phyloP scores from a whole-genome alignment of 2,888 invertebrate species.

The Chromoteleia sp. region DNA sequence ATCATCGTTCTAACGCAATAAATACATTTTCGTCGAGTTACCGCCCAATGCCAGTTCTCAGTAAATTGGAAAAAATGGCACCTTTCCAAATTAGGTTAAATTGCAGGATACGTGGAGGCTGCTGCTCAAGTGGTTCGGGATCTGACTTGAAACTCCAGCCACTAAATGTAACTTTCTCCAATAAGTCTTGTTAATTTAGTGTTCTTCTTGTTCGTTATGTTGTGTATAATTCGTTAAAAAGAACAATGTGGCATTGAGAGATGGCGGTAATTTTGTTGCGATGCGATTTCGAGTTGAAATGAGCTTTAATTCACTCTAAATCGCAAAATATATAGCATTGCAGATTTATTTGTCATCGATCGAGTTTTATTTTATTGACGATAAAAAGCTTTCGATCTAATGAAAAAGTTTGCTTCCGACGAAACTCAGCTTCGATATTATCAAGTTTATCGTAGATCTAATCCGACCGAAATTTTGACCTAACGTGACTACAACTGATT shows the following conservation, averaged over 20 bases:
- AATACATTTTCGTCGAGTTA: conserved; percentile 17
- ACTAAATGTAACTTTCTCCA: conserved; percentile 63
- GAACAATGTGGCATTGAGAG: conserved; percentile 41
- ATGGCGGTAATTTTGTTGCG: conserved; percentile 42
- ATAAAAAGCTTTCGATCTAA: conserved; percentile 21
- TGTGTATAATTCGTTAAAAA: conserved; percentile 61
- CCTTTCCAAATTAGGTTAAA: conserved; percentile 60
- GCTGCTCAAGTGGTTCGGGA: conserved; percentile 47
- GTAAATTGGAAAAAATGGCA: conserved; percentile 59
- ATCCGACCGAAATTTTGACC: conserved; percentile 53
- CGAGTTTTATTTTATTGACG: background rate
- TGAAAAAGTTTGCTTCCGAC: conserved; percentile 11
- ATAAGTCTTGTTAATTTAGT: conserved; percentile 69
- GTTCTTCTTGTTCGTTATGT: conserved; percentile 65
- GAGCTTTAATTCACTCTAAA: conserved; percentile 27
- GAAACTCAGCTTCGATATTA: conserved; percentile 22
- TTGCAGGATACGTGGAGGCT: conserved; percentile 49
- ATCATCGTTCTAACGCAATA: conserved; percentile 27
- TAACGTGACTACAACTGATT: conserved; percentile 68
- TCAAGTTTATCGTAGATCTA: conserved; percentile 33
- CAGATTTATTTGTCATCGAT: conserved; percentile 31
- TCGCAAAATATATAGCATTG: conserved; percentile 10
- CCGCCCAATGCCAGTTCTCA: conserved; percentile 11
- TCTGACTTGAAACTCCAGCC: conserved; percentile 56
- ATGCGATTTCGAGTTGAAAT: conserved; percentile 28